Evolutionary conservation across 2,797 vertebrate genomes (phyloP).

Genomic region (Aselliscus stoliczkanus): DNA sequence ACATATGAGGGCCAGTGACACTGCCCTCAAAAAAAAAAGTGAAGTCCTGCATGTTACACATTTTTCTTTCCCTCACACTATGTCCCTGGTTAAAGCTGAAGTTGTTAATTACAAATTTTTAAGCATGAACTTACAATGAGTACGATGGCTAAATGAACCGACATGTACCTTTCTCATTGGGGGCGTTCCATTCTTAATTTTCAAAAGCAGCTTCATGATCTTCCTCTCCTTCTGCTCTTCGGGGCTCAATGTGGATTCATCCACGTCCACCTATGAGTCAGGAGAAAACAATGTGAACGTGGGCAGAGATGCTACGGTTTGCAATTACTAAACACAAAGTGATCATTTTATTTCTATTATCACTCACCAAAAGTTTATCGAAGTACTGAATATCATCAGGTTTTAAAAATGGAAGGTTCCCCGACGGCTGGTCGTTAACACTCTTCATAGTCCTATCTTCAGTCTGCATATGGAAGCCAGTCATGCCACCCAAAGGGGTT

Average conservation of each 20-base stretch:
- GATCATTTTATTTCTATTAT: not conserved
- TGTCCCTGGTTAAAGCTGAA: not conserved
- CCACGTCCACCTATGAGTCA: conserved; percentile 92
- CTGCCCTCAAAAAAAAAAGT: no score
- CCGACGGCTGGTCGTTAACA: conserved; percentile 97
- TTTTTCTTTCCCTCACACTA: not conserved
- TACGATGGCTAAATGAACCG: not conserved
- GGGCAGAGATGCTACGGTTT: not conserved
- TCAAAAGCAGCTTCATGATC: conserved; percentile 98
- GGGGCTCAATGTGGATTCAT: conserved; percentile 97
- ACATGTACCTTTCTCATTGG: conserved; percentile 95
- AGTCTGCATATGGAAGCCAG: conserved; percentile 98
- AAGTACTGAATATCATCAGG: conserved; percentile 99
- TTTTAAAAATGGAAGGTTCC: conserved; percentile 98
- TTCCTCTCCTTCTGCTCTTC: conserved; percentile 99
- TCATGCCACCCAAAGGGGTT: conserved; percentile 97
- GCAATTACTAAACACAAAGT: not conserved
- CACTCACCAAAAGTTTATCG: conserved; percentile 94
- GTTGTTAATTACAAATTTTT: not conserved
- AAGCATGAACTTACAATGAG: conserved; percentile 5
- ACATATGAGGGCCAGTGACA: no score
- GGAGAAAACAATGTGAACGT: not conserved
- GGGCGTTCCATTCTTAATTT: conserved; percentile 99
- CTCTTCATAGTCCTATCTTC: conserved; percentile 97
- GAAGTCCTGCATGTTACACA: not conserved